Conservation (phyloP, 2,888 invertebrate species). For the Perithous albicinctus region DNA sequence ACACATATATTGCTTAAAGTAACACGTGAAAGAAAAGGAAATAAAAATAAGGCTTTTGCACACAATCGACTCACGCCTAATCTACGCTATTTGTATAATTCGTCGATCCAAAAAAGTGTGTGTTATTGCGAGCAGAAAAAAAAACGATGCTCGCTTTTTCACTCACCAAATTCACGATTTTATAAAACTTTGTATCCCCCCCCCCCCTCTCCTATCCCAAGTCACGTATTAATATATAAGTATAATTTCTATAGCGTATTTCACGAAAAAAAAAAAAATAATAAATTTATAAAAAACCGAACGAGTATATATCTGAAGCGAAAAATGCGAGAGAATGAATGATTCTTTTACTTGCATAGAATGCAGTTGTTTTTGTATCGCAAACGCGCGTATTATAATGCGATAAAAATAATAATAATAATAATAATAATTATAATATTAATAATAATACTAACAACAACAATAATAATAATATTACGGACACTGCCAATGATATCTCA, state of each 20-base stretch:
- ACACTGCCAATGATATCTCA: constrained; percentile 71
- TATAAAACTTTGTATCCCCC: constrained; percentile 24
- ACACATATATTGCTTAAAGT: constrained; percentile 52
- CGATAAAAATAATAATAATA: constrained; percentile 32
- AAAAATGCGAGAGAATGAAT: constrained; percentile 43
- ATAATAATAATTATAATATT: too few relatives aligned
- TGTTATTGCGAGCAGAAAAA: neutral
- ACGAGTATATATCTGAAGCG: neutral
- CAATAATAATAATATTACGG: constrained; percentile 57
- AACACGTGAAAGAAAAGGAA: constrained; percentile 9
- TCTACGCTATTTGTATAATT: constrained; percentile 25
- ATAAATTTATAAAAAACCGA: constrained; percentile 39
- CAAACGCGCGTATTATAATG: constrained; percentile 14
- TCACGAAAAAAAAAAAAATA: constrained; percentile 23
- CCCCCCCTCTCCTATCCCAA: neutral
- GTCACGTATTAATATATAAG: constrained; percentile 26
- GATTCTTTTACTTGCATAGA: constrained; percentile 25
- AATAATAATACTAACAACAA: too few relatives aligned
- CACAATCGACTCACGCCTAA: constrained; percentile 42
- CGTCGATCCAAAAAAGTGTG: neutral
- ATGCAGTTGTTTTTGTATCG: constrained; percentile 47
- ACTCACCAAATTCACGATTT: constrained; percentile 17
- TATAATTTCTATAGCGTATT: constrained; percentile 32
- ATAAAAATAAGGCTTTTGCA: neutral
- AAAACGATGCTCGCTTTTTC: neutral